phyloP scores from a whole-genome alignment of 2,797 vertebrate species.

The Thunnus albacares region DNA sequence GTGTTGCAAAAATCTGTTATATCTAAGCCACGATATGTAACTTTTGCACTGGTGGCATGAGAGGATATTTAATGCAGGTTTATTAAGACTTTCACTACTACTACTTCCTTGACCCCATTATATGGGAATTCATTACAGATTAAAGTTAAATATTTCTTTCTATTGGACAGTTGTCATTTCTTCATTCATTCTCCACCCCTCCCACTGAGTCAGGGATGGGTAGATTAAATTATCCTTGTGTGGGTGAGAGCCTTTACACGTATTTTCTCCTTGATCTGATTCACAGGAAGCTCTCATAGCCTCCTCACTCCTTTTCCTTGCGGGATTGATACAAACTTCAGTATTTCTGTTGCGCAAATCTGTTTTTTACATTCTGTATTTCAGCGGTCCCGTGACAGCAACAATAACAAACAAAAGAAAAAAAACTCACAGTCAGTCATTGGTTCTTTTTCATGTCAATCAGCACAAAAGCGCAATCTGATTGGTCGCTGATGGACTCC shows the following conservation, averaged over 20 bases:
- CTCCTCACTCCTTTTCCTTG: not conserved
- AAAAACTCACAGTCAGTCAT: conserved; percentile 25
- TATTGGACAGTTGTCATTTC: not conserved
- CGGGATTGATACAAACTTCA: not conserved
- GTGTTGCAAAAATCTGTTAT: not conserved
- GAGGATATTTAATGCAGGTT: conserved; percentile 3
- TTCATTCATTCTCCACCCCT: not conserved
- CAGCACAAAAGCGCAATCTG: conserved; percentile 15
- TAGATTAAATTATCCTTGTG: not conserved
- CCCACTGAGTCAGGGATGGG: not conserved
- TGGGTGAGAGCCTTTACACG: not conserved
- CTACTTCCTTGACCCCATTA: too few relatives aligned
- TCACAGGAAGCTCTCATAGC: not conserved
- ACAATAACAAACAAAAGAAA: conserved; percentile 55
- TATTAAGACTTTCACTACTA: not conserved
- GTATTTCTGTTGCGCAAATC: not conserved
- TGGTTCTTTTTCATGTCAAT: conserved; percentile 56
- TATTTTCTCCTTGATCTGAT: not conserved
- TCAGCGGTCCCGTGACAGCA: conserved; percentile 70
- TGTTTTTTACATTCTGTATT: conserved; percentile 32
- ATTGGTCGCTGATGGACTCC: conserved; percentile 68
- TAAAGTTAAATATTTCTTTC: not conserved
- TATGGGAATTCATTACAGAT: not conserved
- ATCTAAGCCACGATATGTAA: conserved; percentile 1
- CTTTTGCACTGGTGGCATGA: not conserved